phyloP scores from a whole-genome alignment of 2,113 vertebrate genomes.

The rat (Rattus norvegicus) region DNA sequence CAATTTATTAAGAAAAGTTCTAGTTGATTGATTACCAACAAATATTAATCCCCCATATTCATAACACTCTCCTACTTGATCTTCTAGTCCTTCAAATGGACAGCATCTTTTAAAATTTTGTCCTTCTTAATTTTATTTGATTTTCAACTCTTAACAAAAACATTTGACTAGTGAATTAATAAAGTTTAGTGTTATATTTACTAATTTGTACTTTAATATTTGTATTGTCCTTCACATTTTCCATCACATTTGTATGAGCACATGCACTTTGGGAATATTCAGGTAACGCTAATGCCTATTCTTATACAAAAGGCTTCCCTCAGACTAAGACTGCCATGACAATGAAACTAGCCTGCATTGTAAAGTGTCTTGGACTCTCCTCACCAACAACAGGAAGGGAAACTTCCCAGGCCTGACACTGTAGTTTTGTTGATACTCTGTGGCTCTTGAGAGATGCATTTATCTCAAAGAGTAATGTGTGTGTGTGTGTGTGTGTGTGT shows the following conservation, averaged over 20 bases:
- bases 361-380: neutral
- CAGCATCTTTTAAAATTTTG: neutral
- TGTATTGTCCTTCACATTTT: neutral
- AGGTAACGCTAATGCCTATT: fast-evolving
- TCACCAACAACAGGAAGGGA: neutral
- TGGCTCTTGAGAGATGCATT: neutral
- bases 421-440: neutral
- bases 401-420: neutral
- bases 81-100: neutral
- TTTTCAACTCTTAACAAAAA: neutral
- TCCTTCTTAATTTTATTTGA: neutral
- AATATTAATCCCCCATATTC: neutral
- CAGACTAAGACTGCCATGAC: neutral
- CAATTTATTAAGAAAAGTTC: neutral
- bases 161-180: neutral
- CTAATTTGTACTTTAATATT: neutral
- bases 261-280: neutral
- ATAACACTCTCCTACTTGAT: neutral
- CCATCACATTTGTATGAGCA: neutral
- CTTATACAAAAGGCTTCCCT: neutral
- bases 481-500: no score
- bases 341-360: neutral
- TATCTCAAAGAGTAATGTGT: neutral
- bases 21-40: neutral
- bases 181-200: neutral